phyloP scores from a whole-genome alignment of 2,888 invertebrate species.

The Acanthopleura granulata region DNA sequence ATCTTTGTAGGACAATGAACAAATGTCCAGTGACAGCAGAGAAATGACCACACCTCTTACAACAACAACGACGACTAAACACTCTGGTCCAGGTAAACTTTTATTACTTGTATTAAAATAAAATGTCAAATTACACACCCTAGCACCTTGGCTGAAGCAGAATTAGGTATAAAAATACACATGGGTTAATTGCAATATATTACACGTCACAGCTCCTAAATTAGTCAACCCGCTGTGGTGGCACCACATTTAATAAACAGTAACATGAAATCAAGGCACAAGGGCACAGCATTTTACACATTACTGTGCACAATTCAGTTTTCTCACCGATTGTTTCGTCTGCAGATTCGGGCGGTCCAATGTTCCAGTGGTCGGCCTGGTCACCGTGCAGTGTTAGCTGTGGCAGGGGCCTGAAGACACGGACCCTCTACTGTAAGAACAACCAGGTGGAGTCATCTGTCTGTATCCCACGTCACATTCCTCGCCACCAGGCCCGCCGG shows the following conservation, averaged over 20 bases:
- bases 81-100: too few relatives aligned
- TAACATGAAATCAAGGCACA: too few relatives aligned
- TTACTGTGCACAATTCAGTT: too few relatives aligned
- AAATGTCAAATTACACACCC: too few relatives aligned
- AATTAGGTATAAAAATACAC: too few relatives aligned
- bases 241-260: too few relatives aligned
- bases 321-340: too few relatives aligned
- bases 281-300: too few relatives aligned
- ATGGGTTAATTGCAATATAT: too few relatives aligned
- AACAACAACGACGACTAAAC: background rate
- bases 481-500: slow-evolving; percentile 19
- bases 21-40: background rate
- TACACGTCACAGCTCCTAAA: too few relatives aligned
- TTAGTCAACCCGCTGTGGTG: too few relatives aligned
- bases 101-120: background rate
- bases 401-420: slow-evolving; percentile 55
- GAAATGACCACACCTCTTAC: background rate
- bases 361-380: slow-evolving; percentile 58
- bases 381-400: slow-evolving; percentile 58
- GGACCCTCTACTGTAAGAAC: slow-evolving; percentile 52
- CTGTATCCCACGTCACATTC: slow-evolving; percentile 31
- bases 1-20: background rate
- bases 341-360: background rate
- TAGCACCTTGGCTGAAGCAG: too few relatives aligned
- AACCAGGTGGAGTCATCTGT: slow-evolving; percentile 34